Evolutionary conservation across 2,797 vertebrate species (phyloP), one percentile per base, ranked within the genome.

Genomic region (Gymnothorax reevesii): DNA sequence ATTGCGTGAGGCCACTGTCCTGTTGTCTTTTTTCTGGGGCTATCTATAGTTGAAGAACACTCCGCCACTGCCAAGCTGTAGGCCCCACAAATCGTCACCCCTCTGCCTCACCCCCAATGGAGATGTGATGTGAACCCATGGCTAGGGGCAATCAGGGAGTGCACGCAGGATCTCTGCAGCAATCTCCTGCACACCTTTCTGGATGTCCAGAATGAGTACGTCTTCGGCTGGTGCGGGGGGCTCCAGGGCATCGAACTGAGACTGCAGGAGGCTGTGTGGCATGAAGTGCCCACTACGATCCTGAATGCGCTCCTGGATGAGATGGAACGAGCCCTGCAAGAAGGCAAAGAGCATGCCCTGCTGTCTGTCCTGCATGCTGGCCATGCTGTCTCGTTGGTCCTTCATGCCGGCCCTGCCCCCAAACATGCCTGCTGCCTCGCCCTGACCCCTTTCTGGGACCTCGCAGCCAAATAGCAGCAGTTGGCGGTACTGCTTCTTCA

Each of bases 231-330:
- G 88, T 0, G 86, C 84, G 0, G 97, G 97, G 83, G 96, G 95
- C 89, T 99, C 97, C 87, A 99, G 93, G 25, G 85, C 89, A 82
- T 97, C 94, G 66, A 98, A 97, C 90, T 99, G 98, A 54, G 98
- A 98, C 82, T 92, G 92, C 85, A 99, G 89, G 90, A 99, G 92
- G 83, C 93, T 89, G 15, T 91, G 90, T 6, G 95, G 94, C 97
- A 99, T 98, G 91, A 97, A 99, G 88, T 98, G 98, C 85, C 95
- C 97, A 88, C 69, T 95, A 52, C 97, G 95, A 60, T 93, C 93
- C 89, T 87, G 84, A 88, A 99, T 86, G 85, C 97, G 96, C 83
- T 84, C 89, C 84, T 95, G 92, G 89, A 98, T 96, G 82, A 97
- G 4, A 13, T 97, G 91, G 6, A 91, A 93, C 5, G 97, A 92